phyloP scores from a whole-genome alignment of 2,113 vertebrate genomes.

The Pleuronectes platessa region DNA sequence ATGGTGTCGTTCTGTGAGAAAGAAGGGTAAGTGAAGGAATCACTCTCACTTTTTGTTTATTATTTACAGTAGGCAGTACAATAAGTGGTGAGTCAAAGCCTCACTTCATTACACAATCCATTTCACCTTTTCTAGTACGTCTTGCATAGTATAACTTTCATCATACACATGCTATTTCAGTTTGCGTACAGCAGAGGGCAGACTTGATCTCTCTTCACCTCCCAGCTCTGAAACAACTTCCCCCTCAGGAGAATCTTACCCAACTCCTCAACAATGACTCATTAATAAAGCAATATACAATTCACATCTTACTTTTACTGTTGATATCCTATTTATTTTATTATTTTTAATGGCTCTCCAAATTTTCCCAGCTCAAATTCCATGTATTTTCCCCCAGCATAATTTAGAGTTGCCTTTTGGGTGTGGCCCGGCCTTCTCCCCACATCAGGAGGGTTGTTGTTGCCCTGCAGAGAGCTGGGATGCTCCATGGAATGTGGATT shows the following conservation, averaged over 20 bases:
- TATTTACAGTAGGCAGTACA: not conserved
- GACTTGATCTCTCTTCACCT: slow-evolving; percentile 8
- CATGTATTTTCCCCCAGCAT: not conserved
- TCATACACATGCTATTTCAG: slow-evolving; percentile 7
- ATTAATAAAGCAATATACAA: not conserved
- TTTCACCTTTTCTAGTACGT: not conserved
- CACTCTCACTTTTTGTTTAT: slow-evolving; percentile 2
- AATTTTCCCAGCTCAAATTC: not conserved
- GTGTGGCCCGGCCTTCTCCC: slow-evolving; percentile 1
- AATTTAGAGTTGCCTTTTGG: not conserved
- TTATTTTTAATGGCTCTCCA: not conserved
- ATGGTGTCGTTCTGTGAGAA: slow-evolving; percentile 92
- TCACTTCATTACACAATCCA: not conserved
- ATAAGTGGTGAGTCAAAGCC: not conserved
- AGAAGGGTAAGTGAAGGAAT: slow-evolving; percentile 72
- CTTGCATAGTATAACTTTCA: not conserved
- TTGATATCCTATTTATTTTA: not conserved
- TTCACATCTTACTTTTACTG: not conserved
- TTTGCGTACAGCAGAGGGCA: slow-evolving; percentile 64
- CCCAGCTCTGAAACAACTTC: not conserved
- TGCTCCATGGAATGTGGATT: slow-evolving; percentile 51
- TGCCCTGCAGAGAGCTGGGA: slow-evolving; percentile 7
- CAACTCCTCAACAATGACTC: slow-evolving; percentile 17
- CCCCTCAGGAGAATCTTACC: not conserved
- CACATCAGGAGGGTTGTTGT: not conserved